Base-by-base conservation (phyloP, 2,797 vertebrate species). In the Eptatretus atami region DNA sequence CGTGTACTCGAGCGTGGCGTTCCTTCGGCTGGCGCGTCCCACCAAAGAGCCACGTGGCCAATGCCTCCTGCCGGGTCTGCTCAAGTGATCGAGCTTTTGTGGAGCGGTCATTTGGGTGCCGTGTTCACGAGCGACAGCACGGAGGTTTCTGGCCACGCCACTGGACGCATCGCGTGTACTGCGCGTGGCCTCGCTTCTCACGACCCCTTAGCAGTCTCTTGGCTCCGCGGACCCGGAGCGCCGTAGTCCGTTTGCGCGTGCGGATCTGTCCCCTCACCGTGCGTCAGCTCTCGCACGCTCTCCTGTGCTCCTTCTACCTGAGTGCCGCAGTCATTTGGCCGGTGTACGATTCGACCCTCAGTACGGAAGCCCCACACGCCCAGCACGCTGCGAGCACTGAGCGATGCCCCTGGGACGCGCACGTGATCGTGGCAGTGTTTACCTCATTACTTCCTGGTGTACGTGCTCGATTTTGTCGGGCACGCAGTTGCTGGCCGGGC, bases 121-220 rank as follows among this genome's bases (percentile, higher is more conserved):
- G 70, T 98, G 70, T 78, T 78, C 53, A 80, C 86, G 0, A 83
- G 82, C 71, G 83, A 63, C 79, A 79, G 53, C 90, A 88, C 10
- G 67, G 72, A 75, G 71, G 63, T 77, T 82, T 1, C 70, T 78
- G 55, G 83, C 87, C 1, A 86, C 76, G 0, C n/a, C 82, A 93
- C 71, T 98, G 88, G 78, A n/a, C 96, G 92, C 0, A 84, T 94
- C 68, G 87, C 0, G 82, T 98, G 70, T 98, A 93, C 75, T 84
- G 85, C 74, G 74, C 96, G 64, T 98, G n/a, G 92, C 73, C 95
- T 98, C 67, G 72, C 78, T n/a, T 12, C 61, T 81, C 65, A 94
- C 92, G 0, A 80, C 86, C 68, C 69, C 1, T 83, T 94, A 52
- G 77, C 94, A 63, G 65, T 74, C 24, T 66, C 87, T 68, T 93